These are phyloP conservation scores for Morelia viridis DNA, from an alignment of 2,797 vertebrate genomes.

Conservation along the genomic window DNA sequence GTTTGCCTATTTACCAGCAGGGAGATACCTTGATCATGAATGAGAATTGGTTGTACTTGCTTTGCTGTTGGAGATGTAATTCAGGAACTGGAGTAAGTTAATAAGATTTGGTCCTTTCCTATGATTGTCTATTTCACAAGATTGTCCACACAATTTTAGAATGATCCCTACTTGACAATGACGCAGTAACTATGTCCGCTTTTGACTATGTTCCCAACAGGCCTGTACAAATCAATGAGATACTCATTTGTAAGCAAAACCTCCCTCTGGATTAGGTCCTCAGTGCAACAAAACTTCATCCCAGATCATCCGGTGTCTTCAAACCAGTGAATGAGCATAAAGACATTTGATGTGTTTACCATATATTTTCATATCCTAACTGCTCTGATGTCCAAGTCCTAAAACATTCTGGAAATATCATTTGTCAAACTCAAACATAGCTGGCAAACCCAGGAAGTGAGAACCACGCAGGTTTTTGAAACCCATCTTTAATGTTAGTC, in stretches of 20 bases:
- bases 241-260: not conserved
- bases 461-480: not conserved
- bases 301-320: not conserved
- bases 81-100: not conserved
- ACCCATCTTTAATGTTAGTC: not conserved
- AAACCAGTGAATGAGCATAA: not conserved
- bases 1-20: not conserved
- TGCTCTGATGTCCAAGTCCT: not conserved
- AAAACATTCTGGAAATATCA: not conserved
- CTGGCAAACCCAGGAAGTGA: not conserved
- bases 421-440: not conserved
- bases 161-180: not conserved
- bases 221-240: not conserved
- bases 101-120: not conserved
- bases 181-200: not conserved
- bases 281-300: not conserved
- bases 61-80: not conserved
- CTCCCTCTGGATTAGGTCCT: not conserved
- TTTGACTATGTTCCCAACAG: not conserved
- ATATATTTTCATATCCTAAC: not conserved
- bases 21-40: not conserved
- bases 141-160: not conserved
- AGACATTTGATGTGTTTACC: not conserved
- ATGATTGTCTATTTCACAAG: not conserved
- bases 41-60: not conserved